Evolutionary conservation across 2,888 invertebrate species (phyloP), one percentile per base, ranked within the genome.

Genomic region (Papilio protenor): DNA sequence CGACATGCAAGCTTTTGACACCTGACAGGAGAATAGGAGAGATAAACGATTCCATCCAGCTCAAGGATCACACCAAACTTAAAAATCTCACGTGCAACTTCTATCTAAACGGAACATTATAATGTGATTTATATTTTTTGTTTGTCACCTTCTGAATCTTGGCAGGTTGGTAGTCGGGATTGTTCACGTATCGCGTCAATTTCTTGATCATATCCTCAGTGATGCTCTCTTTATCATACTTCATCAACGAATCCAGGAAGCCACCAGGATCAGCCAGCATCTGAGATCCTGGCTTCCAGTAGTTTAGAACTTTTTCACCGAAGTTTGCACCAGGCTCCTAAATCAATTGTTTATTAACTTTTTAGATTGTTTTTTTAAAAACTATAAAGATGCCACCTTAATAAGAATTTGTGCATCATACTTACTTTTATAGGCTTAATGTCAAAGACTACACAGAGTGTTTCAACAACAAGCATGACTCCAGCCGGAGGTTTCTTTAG

Each of bases 401-500:
- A 66, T 12, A 45, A 14, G 8, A 8, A 10, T 21, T 55, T 33
- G 14, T 21, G 18, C 18, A n/a, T 18, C 16, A 0, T 11, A 71
- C 82, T 80, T 86, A 96, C 96, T 94, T 97, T 96, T 83, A 96
- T 92, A 0, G 97, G 97, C 85, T 97, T 96, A 79, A 98, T 96
- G 82, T 97, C 96, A 84, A 97, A 97, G 77, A 98, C 96, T 78
- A 98, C 97, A 87, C 98, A 98, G 27, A 98, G 96, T 0, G 98
- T 96, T 90, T 98, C 98, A 86, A 98, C 97, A 73, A 98, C 97
- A 40, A 96, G 95, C 74, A 97, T 95, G 0, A 99, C 98, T 0
- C 98, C 98, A 0, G 95, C 95, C 0, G 99, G 99, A 0, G 99
- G 99, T 85, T 98, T 97, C 94, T 98, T 98, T 97, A 99, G 97